phyloP scores from a whole-genome alignment of 1,140 invertebrate genomes.

The Hylaeus volcanicus region DNA sequence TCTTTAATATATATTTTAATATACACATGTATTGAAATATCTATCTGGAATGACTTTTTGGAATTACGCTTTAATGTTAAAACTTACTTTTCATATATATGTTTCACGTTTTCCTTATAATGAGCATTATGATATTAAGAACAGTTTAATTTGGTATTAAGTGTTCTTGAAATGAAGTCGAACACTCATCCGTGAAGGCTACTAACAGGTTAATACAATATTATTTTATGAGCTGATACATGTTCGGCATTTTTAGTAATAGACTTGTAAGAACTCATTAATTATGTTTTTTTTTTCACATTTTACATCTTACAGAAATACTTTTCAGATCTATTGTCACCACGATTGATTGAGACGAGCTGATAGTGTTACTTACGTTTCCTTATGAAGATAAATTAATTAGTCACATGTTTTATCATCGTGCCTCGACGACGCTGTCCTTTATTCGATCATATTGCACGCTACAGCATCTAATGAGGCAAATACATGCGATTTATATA shows the following conservation, averaged over 20 bases:
- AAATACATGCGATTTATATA: background rate
- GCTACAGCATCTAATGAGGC: constrained; percentile 35
- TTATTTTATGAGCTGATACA: constrained; percentile 52
- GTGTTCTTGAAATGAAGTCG: constrained; percentile 56
- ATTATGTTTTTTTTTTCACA: constrained; percentile 38
- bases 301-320: constrained; percentile 57
- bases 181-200: constrained; percentile 54
- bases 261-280: constrained; percentile 50
- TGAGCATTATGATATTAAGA: constrained; percentile 31
- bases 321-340: constrained; percentile 76
- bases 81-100: constrained; percentile 26
- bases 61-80: constrained; percentile 27
- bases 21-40: constrained; percentile 16
- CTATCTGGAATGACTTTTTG: constrained; percentile 44
- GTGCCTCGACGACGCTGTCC: constrained; percentile 32
- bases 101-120: constrained; percentile 10
- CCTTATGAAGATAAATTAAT: constrained; percentile 54
- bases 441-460: constrained; percentile 67
- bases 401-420: constrained; percentile 50
- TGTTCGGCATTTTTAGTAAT: constrained; percentile 62
- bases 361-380: constrained; percentile 64
- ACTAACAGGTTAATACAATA: constrained; percentile 59
- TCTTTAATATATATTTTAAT: constrained; percentile 10
- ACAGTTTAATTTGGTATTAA: constrained; percentile 27
- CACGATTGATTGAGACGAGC: constrained; percentile 74